Evolutionary conservation across 2,113 vertebrate species (phyloP).

Genomic region (Dolichotis patagonum): DNA sequence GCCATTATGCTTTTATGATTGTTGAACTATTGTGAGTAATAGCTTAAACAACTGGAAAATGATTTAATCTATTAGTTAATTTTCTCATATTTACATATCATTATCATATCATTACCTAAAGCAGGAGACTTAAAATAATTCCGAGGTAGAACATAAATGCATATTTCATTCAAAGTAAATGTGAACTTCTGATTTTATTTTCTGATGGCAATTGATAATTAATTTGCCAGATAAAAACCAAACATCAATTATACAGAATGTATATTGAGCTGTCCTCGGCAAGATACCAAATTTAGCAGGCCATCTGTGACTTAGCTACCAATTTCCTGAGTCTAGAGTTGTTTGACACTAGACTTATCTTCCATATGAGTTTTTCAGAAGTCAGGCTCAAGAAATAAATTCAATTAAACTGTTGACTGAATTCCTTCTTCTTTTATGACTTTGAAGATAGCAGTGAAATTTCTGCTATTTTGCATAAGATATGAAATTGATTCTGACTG

Average conservation of each 20-base stretch:
- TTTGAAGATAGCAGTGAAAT: background rate
- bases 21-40: background rate
- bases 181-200: background rate
- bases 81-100: background rate
- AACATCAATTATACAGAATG: background rate
- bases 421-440: background rate
- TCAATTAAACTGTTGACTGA: background rate
- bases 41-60: background rate
- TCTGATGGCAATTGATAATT: background rate
- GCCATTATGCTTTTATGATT: background rate
- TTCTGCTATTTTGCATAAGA: background rate
- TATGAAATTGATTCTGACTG: background rate
- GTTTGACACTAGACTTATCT: background rate
- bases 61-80: background rate
- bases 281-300: background rate
- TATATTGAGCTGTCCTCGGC: background rate
- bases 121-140: background rate
- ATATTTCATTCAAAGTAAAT: background rate
- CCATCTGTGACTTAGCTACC: background rate
- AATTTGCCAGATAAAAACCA: background rate
- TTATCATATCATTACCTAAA: background rate
- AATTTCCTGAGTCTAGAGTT: accelerated
- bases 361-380: too few species aligned
- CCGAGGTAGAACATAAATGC: background rate
- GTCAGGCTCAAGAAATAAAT: background rate